Conservation (phyloP, 1,140 invertebrate genomes). For the Drosophila nasuta region DNA sequence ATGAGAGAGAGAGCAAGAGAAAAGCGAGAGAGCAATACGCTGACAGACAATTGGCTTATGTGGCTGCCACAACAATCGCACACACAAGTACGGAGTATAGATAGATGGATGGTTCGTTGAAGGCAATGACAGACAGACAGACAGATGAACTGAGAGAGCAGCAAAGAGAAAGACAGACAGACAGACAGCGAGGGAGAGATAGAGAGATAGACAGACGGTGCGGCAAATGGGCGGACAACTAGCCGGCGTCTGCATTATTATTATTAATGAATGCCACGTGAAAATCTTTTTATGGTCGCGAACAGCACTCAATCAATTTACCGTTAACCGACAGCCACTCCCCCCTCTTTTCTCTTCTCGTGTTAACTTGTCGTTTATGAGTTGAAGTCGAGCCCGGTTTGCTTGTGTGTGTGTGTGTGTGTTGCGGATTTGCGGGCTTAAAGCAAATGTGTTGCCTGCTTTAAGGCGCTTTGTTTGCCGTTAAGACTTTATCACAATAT, state of each 20-base stretch:
- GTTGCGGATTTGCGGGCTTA: not conserved
- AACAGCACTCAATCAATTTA: constrained; percentile 75
- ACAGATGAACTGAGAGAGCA: constrained; percentile 20
- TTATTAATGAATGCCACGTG: constrained; percentile 82
- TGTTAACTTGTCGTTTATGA: constrained; percentile 29
- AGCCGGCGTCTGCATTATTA: constrained; percentile 69
- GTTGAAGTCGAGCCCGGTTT: not conserved
- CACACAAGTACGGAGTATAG: constrained; percentile 2
- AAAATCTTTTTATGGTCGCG: constrained; percentile 74
- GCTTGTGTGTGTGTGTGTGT: not conserved
- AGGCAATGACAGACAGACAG: constrained; percentile 17
- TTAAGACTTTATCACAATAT: constrained; percentile 15
- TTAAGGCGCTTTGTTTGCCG: constrained; percentile 37
- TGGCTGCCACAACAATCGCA: constrained; percentile 18
- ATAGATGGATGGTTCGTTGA: constrained; percentile 11
- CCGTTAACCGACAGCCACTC: constrained; percentile 23
- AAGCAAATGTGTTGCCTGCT: constrained; percentile 22
- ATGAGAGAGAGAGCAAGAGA: not conserved
- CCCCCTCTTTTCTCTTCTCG: not conserved
- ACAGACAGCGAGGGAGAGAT: not conserved
- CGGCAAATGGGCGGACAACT: constrained; percentile 37
- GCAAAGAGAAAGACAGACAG: constrained; percentile 36
- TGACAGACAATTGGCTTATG: constrained; percentile 38
- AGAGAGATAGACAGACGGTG: constrained; percentile 15
- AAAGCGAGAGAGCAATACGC: constrained; percentile 11